phyloP scores from a whole-genome alignment of 2,888 invertebrate species.

The Atherix ibis region DNA sequence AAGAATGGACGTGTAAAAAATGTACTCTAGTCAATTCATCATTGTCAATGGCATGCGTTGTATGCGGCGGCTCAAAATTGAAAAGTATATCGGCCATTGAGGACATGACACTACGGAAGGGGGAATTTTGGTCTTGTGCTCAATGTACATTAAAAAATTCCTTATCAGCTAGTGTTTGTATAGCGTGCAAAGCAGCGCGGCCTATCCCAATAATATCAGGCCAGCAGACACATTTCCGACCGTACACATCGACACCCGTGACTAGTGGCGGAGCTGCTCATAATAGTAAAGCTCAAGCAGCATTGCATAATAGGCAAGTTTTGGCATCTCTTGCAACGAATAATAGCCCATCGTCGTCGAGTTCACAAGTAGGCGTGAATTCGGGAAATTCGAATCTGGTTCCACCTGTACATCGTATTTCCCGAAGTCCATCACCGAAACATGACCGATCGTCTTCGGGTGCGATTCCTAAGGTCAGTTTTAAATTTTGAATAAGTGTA shows the following conservation, averaged over 20 bases:
- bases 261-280: slow-evolving; percentile 9
- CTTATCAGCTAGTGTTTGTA: slow-evolving; percentile 46
- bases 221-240: slow-evolving; percentile 20
- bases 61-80: slow-evolving; percentile 72
- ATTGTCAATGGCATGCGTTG: slow-evolving; percentile 57
- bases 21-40: slow-evolving; percentile 73
- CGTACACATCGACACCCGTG: slow-evolving; percentile 18
- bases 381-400: slow-evolving; percentile 16
- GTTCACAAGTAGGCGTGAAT: slow-evolving; percentile 6
- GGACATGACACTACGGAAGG: slow-evolving; percentile 52
- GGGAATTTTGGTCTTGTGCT: slow-evolving; percentile 64
- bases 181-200: slow-evolving; percentile 56
- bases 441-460: slow-evolving; percentile 27
- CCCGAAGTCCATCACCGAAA: slow-evolving; percentile 39
- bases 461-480: slow-evolving; percentile 25
- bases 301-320: slow-evolving; percentile 16
- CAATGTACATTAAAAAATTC: slow-evolving; percentile 74
- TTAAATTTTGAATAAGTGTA: background rate
- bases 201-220: slow-evolving; percentile 29
- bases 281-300: slow-evolving; percentile 14
- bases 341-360: slow-evolving; percentile 8
- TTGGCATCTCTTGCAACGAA: slow-evolving; percentile 14
- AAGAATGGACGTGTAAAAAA: slow-evolving; percentile 70
- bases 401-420: slow-evolving; percentile 20
- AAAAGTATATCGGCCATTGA: slow-evolving; percentile 46